A percentile compares a stretch with the other conserved stretches of the same genome.
These are phyloP conservation scores for Araneus ventricosus DNA, from an alignment of 1,140 invertebrate genomes.

Conservation along the genomic window DNA sequence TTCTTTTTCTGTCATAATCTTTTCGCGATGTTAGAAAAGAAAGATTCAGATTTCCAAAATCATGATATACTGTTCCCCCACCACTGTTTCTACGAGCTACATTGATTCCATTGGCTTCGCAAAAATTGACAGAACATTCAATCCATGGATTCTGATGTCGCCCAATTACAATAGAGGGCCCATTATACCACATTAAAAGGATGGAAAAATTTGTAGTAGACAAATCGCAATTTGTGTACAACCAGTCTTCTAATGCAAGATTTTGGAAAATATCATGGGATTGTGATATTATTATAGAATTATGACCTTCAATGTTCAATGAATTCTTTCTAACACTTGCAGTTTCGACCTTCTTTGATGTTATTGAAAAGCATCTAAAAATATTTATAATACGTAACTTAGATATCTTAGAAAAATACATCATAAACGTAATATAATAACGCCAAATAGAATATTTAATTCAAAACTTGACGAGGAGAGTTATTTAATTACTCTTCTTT, in stretches of 20 bases:
- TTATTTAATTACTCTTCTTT: too few species aligned
- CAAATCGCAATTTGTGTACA: constrained; percentile 92
- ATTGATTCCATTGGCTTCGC: constrained; percentile 79
- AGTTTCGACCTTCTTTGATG: neutral
- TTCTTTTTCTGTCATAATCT: constrained; percentile 90
- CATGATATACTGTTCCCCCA: constrained; percentile 98
- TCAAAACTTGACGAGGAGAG: too few species aligned
- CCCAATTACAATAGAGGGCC: constrained; percentile 96
- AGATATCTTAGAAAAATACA: neutral
- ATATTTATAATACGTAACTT: neutral
- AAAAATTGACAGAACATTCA: constrained; percentile 88
- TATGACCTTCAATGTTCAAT: constrained; percentile 78
- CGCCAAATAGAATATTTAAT: too few species aligned
- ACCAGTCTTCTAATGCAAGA: constrained; percentile 96
- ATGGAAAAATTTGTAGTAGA: constrained; percentile 84
- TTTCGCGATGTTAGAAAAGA: constrained; percentile 91
- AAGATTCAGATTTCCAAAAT: constrained; percentile 94
- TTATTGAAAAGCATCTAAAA: neutral
- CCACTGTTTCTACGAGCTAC: constrained; percentile 94
- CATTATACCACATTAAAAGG: constrained; percentile 93
- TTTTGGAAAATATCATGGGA: constrained; percentile 94
- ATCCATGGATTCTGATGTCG: constrained; percentile 98
- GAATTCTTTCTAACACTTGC: neutral
- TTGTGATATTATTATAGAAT: constrained; percentile 94
- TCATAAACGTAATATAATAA: neutral